phyloP scores from a whole-genome alignment of 2,888 invertebrate species.

The Hypomecis punctinalis region DNA sequence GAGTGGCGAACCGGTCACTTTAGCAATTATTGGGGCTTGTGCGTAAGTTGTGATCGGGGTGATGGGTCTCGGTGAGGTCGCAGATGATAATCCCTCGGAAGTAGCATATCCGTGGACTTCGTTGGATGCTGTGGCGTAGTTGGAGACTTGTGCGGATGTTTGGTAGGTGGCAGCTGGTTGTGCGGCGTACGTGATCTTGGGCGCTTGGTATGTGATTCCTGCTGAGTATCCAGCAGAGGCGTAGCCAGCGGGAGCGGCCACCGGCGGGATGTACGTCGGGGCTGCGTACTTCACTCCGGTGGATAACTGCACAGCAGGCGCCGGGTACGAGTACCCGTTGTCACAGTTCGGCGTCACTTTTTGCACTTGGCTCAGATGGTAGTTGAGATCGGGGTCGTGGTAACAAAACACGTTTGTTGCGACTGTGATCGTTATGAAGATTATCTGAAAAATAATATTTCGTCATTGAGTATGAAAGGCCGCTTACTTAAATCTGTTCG shows the following conservation, averaged over 20 bases:
- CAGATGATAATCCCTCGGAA: slow-evolving; percentile 78
- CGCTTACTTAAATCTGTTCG: not conserved
- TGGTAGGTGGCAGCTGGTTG: slow-evolving; percentile 59
- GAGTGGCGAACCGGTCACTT: slow-evolving; percentile 79
- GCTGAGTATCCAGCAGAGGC: slow-evolving; percentile 50
- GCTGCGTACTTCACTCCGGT: slow-evolving; percentile 62
- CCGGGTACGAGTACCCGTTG: slow-evolving; percentile 83
- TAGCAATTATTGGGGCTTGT: slow-evolving; percentile 81
- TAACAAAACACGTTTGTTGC: slow-evolving; percentile 66
- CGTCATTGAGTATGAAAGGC: not conserved
- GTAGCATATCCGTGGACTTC: slow-evolving; percentile 84
- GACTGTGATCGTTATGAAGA: slow-evolving; percentile 54
- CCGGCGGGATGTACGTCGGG: slow-evolving; percentile 49
- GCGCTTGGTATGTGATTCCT: slow-evolving; percentile 61
- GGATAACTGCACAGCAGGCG: slow-evolving; percentile 82
- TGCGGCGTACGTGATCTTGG: slow-evolving; percentile 66
- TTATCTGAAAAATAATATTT: slow-evolving; percentile 63
- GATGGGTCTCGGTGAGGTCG: slow-evolving; percentile 64
- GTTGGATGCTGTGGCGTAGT: slow-evolving; percentile 59
- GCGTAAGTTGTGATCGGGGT: slow-evolving; percentile 76
- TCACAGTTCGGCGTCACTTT: slow-evolving; percentile 62
- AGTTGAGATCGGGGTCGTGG: slow-evolving; percentile 80
- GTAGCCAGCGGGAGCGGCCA: slow-evolving; percentile 45
- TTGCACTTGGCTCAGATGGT: slow-evolving; percentile 75
- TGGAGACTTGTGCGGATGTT: slow-evolving; percentile 49